These are phyloP conservation scores for Bergia puertoricense DNA, from an alignment of 92 coral and sea anemone species.

Conservation along the genomic window DNA sequence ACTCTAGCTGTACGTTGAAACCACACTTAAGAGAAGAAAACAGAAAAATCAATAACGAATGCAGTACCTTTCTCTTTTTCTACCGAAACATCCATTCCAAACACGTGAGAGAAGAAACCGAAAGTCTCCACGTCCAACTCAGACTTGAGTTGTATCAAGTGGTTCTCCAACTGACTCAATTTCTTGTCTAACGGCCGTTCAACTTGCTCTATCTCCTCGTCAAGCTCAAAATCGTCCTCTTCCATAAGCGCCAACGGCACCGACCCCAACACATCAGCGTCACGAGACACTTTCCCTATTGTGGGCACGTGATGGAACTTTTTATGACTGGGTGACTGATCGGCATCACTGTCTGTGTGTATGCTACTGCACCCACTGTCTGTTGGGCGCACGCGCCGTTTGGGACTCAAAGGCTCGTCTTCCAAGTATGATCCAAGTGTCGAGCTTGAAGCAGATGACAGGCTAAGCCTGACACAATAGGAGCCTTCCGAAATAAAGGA, in stretches of 20 bases:
- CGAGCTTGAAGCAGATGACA: constrained; percentile 65
- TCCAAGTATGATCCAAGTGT: constrained; percentile 83
- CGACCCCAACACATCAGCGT: constrained; percentile 41
- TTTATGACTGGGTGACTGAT: constrained; percentile 60
- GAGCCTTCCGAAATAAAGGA: constrained; percentile 15
- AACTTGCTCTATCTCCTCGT: constrained; percentile 44
- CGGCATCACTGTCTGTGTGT: constrained; percentile 66
- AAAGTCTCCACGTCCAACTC: constrained; percentile 49
- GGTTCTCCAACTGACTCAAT: constrained; percentile 68
- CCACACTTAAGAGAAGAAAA: background rate
- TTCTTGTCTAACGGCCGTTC: constrained; percentile 66
- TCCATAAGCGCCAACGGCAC: constrained; percentile 75
- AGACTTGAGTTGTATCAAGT: constrained; percentile 66
- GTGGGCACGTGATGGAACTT: constrained; percentile 46
- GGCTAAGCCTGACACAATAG: background rate
- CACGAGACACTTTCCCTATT: constrained; percentile 35
- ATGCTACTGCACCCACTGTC: constrained; percentile 93
- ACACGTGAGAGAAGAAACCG: constrained; percentile 9
- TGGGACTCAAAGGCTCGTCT: constrained; percentile 82
- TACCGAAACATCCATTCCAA: constrained; percentile 13
- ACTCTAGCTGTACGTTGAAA: background rate
- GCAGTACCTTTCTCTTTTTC: constrained; percentile 5
- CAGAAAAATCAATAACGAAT: background rate
- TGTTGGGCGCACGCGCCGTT: constrained; percentile 60
- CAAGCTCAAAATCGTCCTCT: constrained; percentile 66